phyloP scores from a whole-genome alignment of 2,797 vertebrate genomes.

The Caiman crocodilus region DNA sequence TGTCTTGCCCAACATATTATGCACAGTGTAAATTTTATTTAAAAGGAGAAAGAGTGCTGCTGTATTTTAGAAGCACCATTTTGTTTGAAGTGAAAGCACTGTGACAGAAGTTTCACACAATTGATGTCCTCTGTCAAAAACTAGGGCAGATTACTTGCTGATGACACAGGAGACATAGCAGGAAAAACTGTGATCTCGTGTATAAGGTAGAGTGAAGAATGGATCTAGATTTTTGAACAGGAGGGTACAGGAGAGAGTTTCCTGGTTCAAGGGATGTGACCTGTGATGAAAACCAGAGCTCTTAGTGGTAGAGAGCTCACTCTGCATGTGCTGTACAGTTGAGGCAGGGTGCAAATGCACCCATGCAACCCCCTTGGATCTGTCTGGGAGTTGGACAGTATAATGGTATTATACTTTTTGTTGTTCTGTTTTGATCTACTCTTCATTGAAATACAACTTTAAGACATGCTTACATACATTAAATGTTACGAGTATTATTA shows the following conservation, averaged over 20 bases:
- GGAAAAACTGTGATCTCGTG: not conserved
- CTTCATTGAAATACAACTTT: no score
- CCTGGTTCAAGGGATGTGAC: no score
- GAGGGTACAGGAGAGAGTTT: no score
- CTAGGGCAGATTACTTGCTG: not conserved
- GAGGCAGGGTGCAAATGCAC: no score
- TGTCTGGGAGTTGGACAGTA: no score
- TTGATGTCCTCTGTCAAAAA: not conserved
- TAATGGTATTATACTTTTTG: not conserved
- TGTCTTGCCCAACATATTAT: conserved; percentile 9
- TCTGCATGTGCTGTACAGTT: no score
- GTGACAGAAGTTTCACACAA: not conserved
- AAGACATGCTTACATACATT: not conserved
- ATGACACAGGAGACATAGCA: not conserved
- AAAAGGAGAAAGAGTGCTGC: conserved; percentile 28
- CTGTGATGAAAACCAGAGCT: no score
- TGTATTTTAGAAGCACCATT: not conserved
- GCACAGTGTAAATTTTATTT: conserved; percentile 33
- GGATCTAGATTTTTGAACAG: not conserved
- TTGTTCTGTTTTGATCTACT: not conserved
- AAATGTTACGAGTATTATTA: not conserved
- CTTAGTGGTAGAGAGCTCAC: no score
- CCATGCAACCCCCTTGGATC: no score
- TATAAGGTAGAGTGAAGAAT: not conserved
- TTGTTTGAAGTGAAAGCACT: not conserved